phyloP scores from a whole-genome alignment of 2,113 vertebrate species.

The Spheniscus mendiculus region DNA sequence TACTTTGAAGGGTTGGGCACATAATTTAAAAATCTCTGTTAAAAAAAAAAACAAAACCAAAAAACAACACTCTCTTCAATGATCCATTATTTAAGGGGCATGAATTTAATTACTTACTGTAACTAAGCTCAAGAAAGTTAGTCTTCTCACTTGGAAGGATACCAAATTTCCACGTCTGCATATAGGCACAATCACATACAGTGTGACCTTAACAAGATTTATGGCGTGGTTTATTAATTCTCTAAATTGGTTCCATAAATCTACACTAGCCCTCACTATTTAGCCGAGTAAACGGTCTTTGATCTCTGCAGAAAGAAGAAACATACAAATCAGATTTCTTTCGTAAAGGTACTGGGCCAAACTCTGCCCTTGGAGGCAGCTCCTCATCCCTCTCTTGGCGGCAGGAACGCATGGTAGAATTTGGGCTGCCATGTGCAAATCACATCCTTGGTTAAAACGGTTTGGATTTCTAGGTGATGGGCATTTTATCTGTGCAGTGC shows the following conservation, averaged over 20 bases:
- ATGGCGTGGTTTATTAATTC: conserved; percentile 71
- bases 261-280: conserved; percentile 44
- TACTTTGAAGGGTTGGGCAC: conserved; percentile 26
- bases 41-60: neutral
- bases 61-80: conserved; percentile 40
- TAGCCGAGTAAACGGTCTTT: conserved; percentile 53
- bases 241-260: conserved; percentile 75
- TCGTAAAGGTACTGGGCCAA: conserved; percentile 40
- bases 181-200: conserved; percentile 59
- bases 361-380: neutral
- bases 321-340: conserved; percentile 67
- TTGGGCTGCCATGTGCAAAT: neutral
- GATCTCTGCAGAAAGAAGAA: conserved; percentile 65
- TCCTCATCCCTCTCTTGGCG: neutral
- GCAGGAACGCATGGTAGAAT: neutral
- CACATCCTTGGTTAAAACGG: neutral
- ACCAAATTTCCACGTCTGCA: conserved; percentile 68
- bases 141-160: conserved; percentile 65
- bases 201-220: conserved; percentile 72
- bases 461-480: neutral
- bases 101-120: conserved; percentile 71
- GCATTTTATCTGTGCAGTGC: neutral
- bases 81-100: conserved; percentile 59
- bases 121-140: conserved; percentile 60
- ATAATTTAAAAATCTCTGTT: conserved; percentile 44